Evolutionary conservation across 1,140 invertebrate genomes (phyloP).

Genomic region (Elymnias hypermnestra): DNA sequence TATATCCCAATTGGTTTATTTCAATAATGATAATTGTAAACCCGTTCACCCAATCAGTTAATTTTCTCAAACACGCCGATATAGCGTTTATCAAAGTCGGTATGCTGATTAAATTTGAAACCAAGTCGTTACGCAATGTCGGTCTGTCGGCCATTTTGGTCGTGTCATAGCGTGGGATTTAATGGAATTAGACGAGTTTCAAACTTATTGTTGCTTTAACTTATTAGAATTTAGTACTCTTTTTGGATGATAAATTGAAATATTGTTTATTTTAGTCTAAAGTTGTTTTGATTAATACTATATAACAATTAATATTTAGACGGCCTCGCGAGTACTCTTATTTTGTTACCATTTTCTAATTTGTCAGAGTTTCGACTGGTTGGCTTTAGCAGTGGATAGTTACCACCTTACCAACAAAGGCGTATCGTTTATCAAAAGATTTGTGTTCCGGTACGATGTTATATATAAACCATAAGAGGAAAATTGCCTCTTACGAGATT

Average conservation of each 20-base stretch:
- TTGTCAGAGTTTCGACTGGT: too few relatives aligned
- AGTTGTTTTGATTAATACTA: too few relatives aligned
- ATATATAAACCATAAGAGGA: too few relatives aligned
- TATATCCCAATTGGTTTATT: neutral
- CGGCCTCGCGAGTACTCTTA: too few relatives aligned
- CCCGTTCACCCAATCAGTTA: constrained; percentile 39
- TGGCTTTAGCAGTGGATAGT: too few relatives aligned
- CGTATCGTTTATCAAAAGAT: too few relatives aligned
- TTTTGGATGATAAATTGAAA: neutral
- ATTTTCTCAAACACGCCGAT: constrained; percentile 30
- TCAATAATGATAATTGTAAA: neutral
- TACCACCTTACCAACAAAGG: too few relatives aligned
- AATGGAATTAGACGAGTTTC: constrained; percentile 11
- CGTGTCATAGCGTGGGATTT: constrained; percentile 6
- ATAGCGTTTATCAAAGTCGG: constrained; percentile 40
- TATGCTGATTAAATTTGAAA: constrained; percentile 39
- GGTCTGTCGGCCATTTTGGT: constrained; percentile 7
- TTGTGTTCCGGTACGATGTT: too few relatives aligned
- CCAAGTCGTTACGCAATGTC: constrained; percentile 28
- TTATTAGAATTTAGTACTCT: neutral
- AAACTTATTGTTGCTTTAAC: constrained; percentile 3
- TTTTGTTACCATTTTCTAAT: too few relatives aligned
- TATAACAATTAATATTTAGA: too few relatives aligned
- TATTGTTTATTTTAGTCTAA: neutral
- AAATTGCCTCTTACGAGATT: too few relatives aligned